Evolutionary conservation across 2,888 invertebrate genomes (phyloP), one percentile per base, ranked within the genome.

Genomic region (Nycteola revayana): DNA sequence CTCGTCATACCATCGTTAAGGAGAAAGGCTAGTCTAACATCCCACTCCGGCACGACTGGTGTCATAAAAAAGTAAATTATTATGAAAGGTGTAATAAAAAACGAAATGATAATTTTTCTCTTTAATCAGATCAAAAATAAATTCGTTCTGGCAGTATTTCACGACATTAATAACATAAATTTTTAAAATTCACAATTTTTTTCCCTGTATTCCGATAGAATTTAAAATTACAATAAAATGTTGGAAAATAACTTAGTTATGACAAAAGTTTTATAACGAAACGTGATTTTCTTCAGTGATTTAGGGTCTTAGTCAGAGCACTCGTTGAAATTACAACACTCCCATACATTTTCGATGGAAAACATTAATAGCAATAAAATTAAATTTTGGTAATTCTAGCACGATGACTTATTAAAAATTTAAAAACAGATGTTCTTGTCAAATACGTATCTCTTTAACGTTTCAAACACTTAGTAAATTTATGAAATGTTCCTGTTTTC

Each of bases 61-160:
- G n/a, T n/a, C n/a, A n/a, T n/a, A 18, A 7, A 9, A 9, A 1
- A 7, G 5, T 4, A n/a, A 9, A 7, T 3, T 4, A 8, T 1
- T 7, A 17, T 1, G 1, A 10, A 26, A 21, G n/a, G n/a, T n/a
- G n/a, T n/a, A n/a, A n/a, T n/a, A n/a, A 25, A 36, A 45, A 44
- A 17, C 5, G 18, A 39, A 40, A 37, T 42, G 30, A 32, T 32
- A 33, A 40, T 47, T 21, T 18, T 32, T 14, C 30, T 37, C 26
- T 43, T 60, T 53, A 47, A 54, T 54, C 60, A 44, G 31, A n/a
- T n/a, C 49, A 51, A 52, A 40, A 46, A 41, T 68, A 73, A 73
- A 75, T 74, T 74, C 72, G 70, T 55, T 39, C 34, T 48, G 68
- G 67, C 68, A 72, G 70, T 71, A 46, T 29, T 31, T 26, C n/a